Evolutionary conservation across 2,888 invertebrate genomes (phyloP), one percentile per base, ranked within the genome.

Genomic region (Rhodophaea formosa): DNA sequence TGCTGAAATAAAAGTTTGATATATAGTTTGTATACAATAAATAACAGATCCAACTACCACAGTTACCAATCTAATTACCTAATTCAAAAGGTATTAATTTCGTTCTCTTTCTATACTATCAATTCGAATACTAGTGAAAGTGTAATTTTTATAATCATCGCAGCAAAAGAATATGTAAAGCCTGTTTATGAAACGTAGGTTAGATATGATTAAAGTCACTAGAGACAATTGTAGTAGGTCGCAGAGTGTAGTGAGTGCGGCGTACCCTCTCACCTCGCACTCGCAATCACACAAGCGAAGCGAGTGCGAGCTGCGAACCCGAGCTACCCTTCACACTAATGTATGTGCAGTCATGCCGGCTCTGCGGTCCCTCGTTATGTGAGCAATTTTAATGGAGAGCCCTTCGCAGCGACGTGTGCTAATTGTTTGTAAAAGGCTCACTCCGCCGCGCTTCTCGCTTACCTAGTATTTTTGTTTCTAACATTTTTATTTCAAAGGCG

Each of bases 351-450:
- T 80, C 84, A 82, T 76, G 81, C 73, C 74, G 64, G 12, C 64
- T 71, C 68, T 75, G 81, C 68, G 75, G 77, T 75, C 75, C 78
- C 75, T 77, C 74, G 75, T 75, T 75, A 74, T 79, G 74, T 77
- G 82, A 82, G 77, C 82, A 82, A 78, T 81, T 83, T 79, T 82
- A 82, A 84, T 81, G 75, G 77, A 87, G 82, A 71, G 74, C 78
- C 71, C 82, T 86, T 65, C 64, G 69, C 68, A 52, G 53, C 69
- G 66, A 71, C 69, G 68, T 67, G 63, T 72, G 71, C 72, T 83
- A 83, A 84, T 86, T 86, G 82, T 83, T 80, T 79, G 74, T 75
- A 80, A 84, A 82, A 78, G 74, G 73, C 73, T 68, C 69, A 67
- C 75, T 77, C 61, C 60, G 64, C 60, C 59, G 49, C 55, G 55